Conservation (phyloP, 2,113 vertebrate genomes). For the Melanocharis versteri region DNA sequence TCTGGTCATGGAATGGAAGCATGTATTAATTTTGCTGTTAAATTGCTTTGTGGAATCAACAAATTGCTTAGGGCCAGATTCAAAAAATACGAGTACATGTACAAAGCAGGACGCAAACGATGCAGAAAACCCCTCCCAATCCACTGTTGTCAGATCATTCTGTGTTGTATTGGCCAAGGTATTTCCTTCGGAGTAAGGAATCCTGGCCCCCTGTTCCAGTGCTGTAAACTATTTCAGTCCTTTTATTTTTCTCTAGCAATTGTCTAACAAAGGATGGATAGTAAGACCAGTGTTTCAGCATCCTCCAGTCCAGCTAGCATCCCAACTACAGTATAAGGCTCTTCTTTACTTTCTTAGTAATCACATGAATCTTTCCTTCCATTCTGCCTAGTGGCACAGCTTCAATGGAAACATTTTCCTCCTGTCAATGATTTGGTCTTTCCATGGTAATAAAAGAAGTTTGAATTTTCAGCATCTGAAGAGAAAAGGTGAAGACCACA, state of each 20-base stretch:
- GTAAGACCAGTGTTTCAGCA: background rate
- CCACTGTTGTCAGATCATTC: background rate
- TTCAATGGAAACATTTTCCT: background rate
- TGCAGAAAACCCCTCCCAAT: background rate
- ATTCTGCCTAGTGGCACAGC: background rate
- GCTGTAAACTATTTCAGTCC: background rate
- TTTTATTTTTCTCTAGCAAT: background rate
- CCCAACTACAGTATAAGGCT: background rate
- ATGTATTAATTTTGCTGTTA: background rate
- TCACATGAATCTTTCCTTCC: background rate
- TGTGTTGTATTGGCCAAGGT: background rate
- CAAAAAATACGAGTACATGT: background rate
- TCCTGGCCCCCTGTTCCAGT: background rate
- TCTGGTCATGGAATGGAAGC: background rate
- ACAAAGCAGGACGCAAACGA: background rate
- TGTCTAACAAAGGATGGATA: background rate
- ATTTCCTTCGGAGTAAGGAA: background rate
- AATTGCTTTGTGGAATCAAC: background rate
- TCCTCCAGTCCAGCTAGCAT: background rate
- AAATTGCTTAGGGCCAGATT: background rate
- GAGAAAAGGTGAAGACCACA: background rate
- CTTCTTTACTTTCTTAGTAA: background rate
- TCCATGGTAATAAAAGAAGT: background rate
- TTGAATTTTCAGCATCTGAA: background rate
- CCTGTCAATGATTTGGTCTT: background rate